Evolutionary conservation across 1,140 invertebrate genomes (phyloP).

Genomic region (Leptinotarsa texana): DNA sequence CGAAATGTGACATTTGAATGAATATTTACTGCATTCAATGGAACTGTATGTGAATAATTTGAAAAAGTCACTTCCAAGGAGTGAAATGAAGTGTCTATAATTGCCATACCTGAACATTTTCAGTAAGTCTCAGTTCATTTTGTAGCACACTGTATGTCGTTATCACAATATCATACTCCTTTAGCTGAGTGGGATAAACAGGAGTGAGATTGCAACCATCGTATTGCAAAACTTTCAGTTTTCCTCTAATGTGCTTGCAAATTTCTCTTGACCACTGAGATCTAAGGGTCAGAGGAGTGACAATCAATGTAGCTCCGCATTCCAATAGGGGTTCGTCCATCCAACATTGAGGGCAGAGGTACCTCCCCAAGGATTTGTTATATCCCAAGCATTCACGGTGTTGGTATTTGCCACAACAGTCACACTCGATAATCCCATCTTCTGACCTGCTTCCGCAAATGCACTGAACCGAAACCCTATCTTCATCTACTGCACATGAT

Average conservation of each 20-base stretch:
- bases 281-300: constrained; percentile 70
- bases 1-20: too few species aligned
- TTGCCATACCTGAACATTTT: constrained; percentile 39
- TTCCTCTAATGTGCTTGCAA: constrained; percentile 64
- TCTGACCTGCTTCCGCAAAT: constrained; percentile 49
- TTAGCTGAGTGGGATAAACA: constrained; percentile 68
- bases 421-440: constrained; percentile 58
- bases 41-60: too few species aligned
- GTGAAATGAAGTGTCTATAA: too few species aligned
- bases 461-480: constrained; percentile 44
- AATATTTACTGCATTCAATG: too few species aligned
- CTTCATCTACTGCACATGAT: constrained; percentile 3
- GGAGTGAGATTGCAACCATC: constrained; percentile 61
- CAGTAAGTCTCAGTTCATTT: constrained; percentile 62
- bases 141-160: constrained; percentile 72
- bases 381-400: constrained; percentile 67
- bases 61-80: too few species aligned
- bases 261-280: constrained; percentile 80
- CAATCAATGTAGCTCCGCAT: constrained; percentile 71
- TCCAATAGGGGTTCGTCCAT: constrained; percentile 57
- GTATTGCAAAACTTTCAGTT: constrained; percentile 65
- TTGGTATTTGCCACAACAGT: constrained; percentile 62
- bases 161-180: constrained; percentile 74
- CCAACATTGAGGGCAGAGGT: constrained; percentile 70
- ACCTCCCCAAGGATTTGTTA: constrained; percentile 52